Conservation (phyloP, 2,113 vertebrate species). For the Edolisoma coerulescens region DNA sequence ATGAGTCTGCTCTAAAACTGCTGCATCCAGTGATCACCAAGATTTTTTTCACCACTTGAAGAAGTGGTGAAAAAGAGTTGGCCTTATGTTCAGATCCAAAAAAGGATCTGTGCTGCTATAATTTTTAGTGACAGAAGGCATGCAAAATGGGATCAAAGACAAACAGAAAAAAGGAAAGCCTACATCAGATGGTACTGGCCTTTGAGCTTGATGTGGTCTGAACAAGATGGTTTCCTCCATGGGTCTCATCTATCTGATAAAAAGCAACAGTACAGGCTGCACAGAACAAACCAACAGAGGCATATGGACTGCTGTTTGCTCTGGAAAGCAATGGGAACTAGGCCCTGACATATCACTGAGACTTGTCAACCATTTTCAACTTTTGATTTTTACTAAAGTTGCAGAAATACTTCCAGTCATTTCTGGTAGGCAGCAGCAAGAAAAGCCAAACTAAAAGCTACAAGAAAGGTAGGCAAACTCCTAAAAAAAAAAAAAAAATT, state of each 20-base stretch:
- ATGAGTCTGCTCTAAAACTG: background rate
- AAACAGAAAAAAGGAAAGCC: background rate
- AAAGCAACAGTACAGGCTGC: background rate
- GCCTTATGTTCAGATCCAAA: background rate
- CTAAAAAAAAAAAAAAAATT: background rate
- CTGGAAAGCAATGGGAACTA: background rate
- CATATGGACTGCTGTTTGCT: background rate
- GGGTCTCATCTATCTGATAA: background rate
- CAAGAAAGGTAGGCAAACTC: background rate
- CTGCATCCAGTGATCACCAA: background rate
- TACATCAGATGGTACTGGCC: background rate
- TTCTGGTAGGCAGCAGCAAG: background rate
- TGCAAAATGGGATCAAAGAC: background rate
- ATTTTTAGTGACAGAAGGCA: background rate
- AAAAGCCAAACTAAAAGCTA: background rate
- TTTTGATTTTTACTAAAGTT: background rate
- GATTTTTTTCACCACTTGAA: background rate
- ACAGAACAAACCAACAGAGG: background rate
- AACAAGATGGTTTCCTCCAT: background rate
- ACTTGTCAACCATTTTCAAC: rapidly evolving
- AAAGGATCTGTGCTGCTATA: background rate
- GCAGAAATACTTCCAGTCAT: background rate
- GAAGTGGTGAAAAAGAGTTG: background rate
- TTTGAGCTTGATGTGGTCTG: background rate
- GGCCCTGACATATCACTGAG: background rate